Base-by-base conservation (phyloP, 2,113 vertebrate species). In the Centrocercus urophasianus region DNA sequence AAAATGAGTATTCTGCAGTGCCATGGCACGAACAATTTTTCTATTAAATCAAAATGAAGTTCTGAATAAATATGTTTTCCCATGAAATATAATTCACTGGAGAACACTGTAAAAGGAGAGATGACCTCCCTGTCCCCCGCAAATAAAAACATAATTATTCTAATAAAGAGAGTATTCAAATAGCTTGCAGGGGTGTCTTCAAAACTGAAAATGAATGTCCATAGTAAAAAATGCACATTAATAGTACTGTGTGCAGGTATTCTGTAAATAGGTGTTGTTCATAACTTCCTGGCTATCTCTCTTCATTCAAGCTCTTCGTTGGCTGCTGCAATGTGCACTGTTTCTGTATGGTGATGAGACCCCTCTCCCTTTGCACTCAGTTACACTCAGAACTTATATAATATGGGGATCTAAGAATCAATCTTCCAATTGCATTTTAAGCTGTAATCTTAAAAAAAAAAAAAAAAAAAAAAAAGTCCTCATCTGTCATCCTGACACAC, bases 41-140 rank as follows among this genome's bases (percentile, higher is more conserved):
- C 92, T 93, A 94, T 96, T 93, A 96, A 94, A 95, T 96, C 73
- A 95, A 97, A 97, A 97, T 83, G 79, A 96, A 97, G 71, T 86
- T 97, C 82, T 83, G 88, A 95, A 96, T 96, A 97, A 96, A 93
- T 86, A 66, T 61, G 80, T 96, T 97, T 97, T 83, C 48, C 95
- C 47, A 28, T 96, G 94, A 97, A 95, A 96, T 88, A 79, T 52
- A 82, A 95, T 63, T 64, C 63, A 61, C 42, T 42, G 32, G 59
- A 89, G 64, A 95, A 93, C 67, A 92, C 71, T 71, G 74, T 56
- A 85, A 93, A 93, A 93, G 75, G 96, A 88, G 50, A 63, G 83
- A 74, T 56, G 78, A 76, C 66, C 64, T 95, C 61, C 30, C 27
- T 78, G 54, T 89, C 69, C 72, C 50, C 65, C 12, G 11, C 21